phyloP scores from a whole-genome alignment of 2,113 vertebrate genomes.

The Macquaria australasica region DNA sequence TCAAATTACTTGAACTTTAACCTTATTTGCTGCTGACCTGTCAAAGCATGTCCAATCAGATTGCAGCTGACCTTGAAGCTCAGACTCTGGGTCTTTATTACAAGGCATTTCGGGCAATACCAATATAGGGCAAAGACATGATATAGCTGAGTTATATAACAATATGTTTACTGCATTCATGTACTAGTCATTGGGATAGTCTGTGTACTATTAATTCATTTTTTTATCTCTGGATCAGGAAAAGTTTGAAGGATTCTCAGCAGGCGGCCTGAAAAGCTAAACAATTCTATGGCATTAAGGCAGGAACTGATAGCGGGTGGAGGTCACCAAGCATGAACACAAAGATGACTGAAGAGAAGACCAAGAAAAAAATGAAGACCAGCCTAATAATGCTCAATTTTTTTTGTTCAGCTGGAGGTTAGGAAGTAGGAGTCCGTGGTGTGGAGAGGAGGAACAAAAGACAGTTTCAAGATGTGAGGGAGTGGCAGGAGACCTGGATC shows the following conservation, averaged over 20 bases:
- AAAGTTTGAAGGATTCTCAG: background rate
- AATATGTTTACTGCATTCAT: background rate
- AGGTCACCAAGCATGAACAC: constrained; percentile 33
- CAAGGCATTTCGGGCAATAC: constrained; percentile 1
- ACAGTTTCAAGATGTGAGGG: constrained; percentile 17
- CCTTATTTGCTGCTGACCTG: background rate
- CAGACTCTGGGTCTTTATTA: background rate
- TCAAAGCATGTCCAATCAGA: constrained; percentile 17
- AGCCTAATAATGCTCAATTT: constrained; percentile 28
- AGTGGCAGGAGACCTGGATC: constrained; percentile 18
- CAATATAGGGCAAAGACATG: background rate
- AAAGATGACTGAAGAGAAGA: constrained; percentile 19
- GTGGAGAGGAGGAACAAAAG: constrained; percentile 32
- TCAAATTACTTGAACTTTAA: background rate
- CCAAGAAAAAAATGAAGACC: background rate
- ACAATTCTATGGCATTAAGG: constrained; percentile 9
- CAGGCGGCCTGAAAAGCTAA: constrained; percentile 7
- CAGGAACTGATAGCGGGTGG: constrained; percentile 17
- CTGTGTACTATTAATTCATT: background rate
- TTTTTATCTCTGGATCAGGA: constrained; percentile 2
- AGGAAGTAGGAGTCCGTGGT: background rate
- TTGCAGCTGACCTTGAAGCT: constrained; percentile 1
- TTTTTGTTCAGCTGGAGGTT: constrained; percentile 24
- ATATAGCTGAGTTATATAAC: background rate
- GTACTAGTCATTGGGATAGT: background rate